Evolutionary conservation across 1,140 invertebrate species (phyloP).

Genomic region (Harpegnathos saltator): DNA sequence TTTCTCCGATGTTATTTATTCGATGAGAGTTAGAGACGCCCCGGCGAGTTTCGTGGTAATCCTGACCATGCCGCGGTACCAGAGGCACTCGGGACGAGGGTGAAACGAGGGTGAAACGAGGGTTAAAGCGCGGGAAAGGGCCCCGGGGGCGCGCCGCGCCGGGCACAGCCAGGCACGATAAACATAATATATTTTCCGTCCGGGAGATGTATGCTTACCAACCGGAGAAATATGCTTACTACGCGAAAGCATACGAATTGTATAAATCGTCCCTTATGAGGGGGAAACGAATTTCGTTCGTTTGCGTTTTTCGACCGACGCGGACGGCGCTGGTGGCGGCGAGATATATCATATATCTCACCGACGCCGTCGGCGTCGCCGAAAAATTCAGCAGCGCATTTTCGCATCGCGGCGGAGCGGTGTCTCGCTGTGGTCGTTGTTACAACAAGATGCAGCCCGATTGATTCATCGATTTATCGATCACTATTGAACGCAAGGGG

Average conservation of each 20-base stretch:
- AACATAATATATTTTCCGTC: slow-evolving; percentile 54
- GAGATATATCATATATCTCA: too few species aligned
- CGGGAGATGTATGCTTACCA: neutral
- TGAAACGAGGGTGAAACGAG: slow-evolving; percentile 18
- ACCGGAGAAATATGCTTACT: slow-evolving; percentile 42
- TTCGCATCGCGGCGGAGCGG: neutral
- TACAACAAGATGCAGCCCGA: neutral
- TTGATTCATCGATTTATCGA: slow-evolving; percentile 1
- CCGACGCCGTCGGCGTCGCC: too few species aligned
- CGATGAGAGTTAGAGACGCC: slow-evolving; percentile 69
- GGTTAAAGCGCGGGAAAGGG: slow-evolving; percentile 43
- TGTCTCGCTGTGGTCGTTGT: neutral
- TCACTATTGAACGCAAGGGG: too few species aligned
- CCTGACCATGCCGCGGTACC: slow-evolving; percentile 31
- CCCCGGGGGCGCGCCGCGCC: neutral
- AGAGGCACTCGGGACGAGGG: slow-evolving; percentile 4
- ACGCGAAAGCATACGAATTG: slow-evolving; percentile 16
- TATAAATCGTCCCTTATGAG: slow-evolving; percentile 22
- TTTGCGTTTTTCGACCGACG: neutral
- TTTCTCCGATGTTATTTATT: slow-evolving; percentile 71
- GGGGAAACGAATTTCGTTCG: slow-evolving; percentile 7
- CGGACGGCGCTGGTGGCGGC: too few species aligned
- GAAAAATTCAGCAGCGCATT: neutral
- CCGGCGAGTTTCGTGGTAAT: slow-evolving; percentile 66
- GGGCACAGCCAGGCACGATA: slow-evolving; percentile 12